Base-by-base conservation (phyloP, 2,888 invertebrate genomes). In the Masnerella sp. region DNA sequence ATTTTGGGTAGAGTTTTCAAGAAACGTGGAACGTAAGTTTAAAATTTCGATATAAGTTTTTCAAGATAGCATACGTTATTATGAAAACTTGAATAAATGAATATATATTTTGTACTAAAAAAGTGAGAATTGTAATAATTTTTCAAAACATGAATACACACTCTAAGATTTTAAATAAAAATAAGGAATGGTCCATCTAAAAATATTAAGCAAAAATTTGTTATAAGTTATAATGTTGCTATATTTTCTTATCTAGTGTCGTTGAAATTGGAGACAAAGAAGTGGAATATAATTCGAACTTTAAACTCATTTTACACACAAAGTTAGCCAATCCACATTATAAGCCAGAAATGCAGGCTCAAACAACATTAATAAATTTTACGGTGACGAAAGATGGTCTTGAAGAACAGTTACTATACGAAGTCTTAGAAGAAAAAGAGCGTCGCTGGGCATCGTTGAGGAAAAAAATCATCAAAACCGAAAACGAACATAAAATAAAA, bases 311-410 rank as follows among this genome's bases (percentile, higher is more conserved):
- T 75, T 87, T 98, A 0, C 97, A 98, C 85, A 97, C 97, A 0
- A 98, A 98, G 88, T 88, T 98, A 71, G 96, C 96, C 0, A 98
- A 98, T 89, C 97, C 97, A 0, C 97, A 97, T 88, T 98, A 97
- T 85, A 96, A 97, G 84, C 97, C 97, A 0, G 97, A 98, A 88
- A 95, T 97, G 92, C 97, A 98, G 88, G 97, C 97, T 0, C 97
- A 98, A 88, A 95, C 96, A 5, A 97, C 97, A 0, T 90, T 98
- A 11, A 97, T 98, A 74, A 97, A 98, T 88, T 98, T 98, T 82
- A 97, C 97, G 1, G 97, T 98, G 1, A 98, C 97, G 0, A 91
- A 92, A 82, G 96, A 97, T 86, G 97, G 96, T 25, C 89, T 98
- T 11, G 98, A 98, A 86, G 97, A 98, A 82, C 98, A 98, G 85